Conservation (phyloP, 2,888 invertebrate species). For the Zele albiditarsus region DNA sequence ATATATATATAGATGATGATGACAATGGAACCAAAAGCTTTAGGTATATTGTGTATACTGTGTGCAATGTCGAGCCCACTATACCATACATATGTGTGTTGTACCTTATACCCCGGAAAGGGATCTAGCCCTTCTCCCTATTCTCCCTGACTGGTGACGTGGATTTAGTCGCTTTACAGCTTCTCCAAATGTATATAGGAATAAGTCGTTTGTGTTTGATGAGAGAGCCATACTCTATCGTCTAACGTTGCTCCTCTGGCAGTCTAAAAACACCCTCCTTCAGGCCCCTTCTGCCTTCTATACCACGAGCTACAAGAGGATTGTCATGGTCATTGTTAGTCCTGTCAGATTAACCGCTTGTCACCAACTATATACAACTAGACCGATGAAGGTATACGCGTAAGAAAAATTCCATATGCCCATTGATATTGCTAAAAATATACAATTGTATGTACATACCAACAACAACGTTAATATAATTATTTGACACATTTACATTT, state of each 20-base stretch:
- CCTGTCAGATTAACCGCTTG: slow-evolving; percentile 40
- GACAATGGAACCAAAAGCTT: slow-evolving; percentile 54
- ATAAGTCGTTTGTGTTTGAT: slow-evolving; percentile 59
- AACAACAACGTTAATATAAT: background rate
- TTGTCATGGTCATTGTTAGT: slow-evolving; percentile 28
- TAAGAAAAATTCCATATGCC: background rate
- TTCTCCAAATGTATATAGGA: slow-evolving; percentile 58
- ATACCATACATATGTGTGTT: slow-evolving; percentile 36
- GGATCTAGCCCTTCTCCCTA: slow-evolving; percentile 50
- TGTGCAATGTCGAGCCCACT: slow-evolving; percentile 49
- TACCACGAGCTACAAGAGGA: slow-evolving; percentile 22
- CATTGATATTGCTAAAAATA: background rate
- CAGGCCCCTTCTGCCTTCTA: slow-evolving; percentile 33
- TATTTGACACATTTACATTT: background rate
- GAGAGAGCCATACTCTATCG: slow-evolving; percentile 32
- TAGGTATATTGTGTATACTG: slow-evolving; percentile 51
- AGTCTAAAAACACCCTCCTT: slow-evolving; percentile 44
- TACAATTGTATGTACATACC: background rate
- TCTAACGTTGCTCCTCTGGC: slow-evolving; percentile 44
- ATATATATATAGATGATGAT: slow-evolving; percentile 23
- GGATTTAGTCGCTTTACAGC: slow-evolving; percentile 70
- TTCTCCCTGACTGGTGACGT: slow-evolving; percentile 68
- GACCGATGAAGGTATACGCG: slow-evolving; percentile 21
- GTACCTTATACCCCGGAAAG: slow-evolving; percentile 47
- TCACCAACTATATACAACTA: slow-evolving; percentile 27